Evolutionary conservation across 2,888 invertebrate species (phyloP), one percentile per base, ranked within the genome.

Genomic region (Drosophila mayaguana): DNA sequence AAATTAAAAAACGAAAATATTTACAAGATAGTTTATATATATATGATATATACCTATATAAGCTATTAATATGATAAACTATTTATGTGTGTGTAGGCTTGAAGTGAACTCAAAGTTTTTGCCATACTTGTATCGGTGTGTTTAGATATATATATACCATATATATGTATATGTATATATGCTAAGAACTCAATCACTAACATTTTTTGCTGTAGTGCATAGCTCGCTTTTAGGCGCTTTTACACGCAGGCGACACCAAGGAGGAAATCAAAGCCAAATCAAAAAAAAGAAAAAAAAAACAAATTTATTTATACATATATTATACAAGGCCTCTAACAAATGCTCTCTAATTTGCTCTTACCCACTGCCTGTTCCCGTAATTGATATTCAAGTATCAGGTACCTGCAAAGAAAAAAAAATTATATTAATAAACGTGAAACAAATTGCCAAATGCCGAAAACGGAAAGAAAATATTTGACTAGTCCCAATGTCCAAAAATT

Each of bases 181-280:
- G 67, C 22, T 45, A 60, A 66, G 11, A 64, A 72, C 70, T 64
- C 67, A 74, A 80, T 80, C 85, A 85, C 72, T 72, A 85, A 80
- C 73, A 75, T 56, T 73, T 76, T 83, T 80, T 83, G 86, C 83
- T 48, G 80, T 83, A 81, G 85, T 64, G 54, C 71, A 72, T 85
- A 82, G 86, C 79, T 85, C 87, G 85, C 85, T 86, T 86, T 81
- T 87, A 85, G 85, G 85, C 85, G 85, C 87, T 85, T 84, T 85
- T 87, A 84, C 85, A 86, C 85, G 87, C 87, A 85, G 72, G 81
- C 83, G 81, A 84, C 77, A 54, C 42, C 45, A 63, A 50, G 45
- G 2, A 20, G 6, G 12, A 40, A 69, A 60, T 51, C 32, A 53
- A 48, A 50, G 36, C 20, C 9, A 48, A 79, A 16, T 20, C 7